Evolutionary conservation across 2,797 vertebrate species (phyloP), one percentile per base, ranked within the genome.

Genomic region (Botia almorhae): DNA sequence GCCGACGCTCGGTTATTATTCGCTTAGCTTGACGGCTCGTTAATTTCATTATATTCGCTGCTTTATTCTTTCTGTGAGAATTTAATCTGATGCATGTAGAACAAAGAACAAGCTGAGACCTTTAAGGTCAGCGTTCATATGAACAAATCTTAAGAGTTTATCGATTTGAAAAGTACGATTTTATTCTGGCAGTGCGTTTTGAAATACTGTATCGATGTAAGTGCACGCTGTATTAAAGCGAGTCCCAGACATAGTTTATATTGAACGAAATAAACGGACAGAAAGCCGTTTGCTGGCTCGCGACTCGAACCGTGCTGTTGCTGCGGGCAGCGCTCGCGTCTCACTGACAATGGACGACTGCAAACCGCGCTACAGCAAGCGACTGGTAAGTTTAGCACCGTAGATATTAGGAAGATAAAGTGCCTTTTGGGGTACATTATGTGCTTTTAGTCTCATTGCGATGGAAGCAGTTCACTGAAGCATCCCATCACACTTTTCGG

Each of bases 331-430:
- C 19, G 56, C 69, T 23, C 51, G 33, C 48, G 12, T 46, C 43
- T 61, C 46, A 23, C 13, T 68, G 56, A 82, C 78, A 60, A 96
- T 96, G 74, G 96, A 97, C 85, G 93, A 96, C 65, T 94, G 93
- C 76, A 95, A 94, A 85, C 92, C 94, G 61, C 94, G 96, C 71
- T 96, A 95, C 92, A 98, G 96, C 91, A 96, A 96, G 90, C 93
- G 96, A 89, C 92, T 98, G 96, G 97, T 98, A 89, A 94, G 96
- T 96, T 50, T 12, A 33, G 14, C 56, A 60, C 36, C 48, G 4
- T 64, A 21, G 55, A 53, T 5, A 12, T 2, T 29, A 16, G 19
- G 4, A 29, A 19, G 19, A 43, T 53, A 21, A 56, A 26, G 65
- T 21, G 61, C 4, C 13, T 56, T 19, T 26, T 3, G 12, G 2